Percentiles rank a stretch among this genome's conserved stretches.
Conservation (phyloP, 2,797 vertebrate species). For the Chaetophractus vellerosus region DNA sequence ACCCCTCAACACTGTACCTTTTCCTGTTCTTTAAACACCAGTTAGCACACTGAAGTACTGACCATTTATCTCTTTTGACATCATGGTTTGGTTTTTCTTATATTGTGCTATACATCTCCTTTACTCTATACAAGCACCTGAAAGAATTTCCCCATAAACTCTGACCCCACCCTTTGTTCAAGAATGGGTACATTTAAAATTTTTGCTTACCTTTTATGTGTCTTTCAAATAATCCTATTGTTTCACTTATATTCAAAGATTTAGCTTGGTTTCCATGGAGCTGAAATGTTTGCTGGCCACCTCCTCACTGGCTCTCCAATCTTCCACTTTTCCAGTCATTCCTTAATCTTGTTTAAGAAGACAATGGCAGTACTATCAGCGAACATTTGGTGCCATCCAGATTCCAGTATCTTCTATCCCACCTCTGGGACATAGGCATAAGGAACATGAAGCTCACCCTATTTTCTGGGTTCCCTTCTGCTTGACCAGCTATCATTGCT, state of each 20-base stretch:
- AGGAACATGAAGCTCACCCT: neutral
- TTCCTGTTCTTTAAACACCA: neutral
- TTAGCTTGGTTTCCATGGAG: neutral
- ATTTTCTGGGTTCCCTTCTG: neutral
- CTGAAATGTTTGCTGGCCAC: neutral
- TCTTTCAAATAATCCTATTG: neutral
- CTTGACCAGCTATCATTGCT: neutral
- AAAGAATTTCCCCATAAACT: conserved; percentile 4
- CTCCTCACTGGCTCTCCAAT: neutral
- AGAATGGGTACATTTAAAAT: neutral
- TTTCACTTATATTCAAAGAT: conserved; percentile 37
- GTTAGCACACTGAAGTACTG: neutral
- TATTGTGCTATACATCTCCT: neutral
- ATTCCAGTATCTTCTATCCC: neutral
- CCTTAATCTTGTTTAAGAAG: conserved; percentile 19
- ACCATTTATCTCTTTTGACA: neutral
- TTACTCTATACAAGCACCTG: neutral
- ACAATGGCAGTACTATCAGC: neutral
- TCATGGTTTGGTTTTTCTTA: neutral
- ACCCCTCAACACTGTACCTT: neutral
- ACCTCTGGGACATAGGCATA: neutral
- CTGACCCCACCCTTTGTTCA: neutral
- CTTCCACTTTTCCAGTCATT: conserved; percentile 30
- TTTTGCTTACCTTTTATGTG: conserved; percentile 62
- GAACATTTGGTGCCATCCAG: neutral